Evolutionary conservation across 1,140 invertebrate species (phyloP).

Genomic region (Drosophila asahinai): DNA sequence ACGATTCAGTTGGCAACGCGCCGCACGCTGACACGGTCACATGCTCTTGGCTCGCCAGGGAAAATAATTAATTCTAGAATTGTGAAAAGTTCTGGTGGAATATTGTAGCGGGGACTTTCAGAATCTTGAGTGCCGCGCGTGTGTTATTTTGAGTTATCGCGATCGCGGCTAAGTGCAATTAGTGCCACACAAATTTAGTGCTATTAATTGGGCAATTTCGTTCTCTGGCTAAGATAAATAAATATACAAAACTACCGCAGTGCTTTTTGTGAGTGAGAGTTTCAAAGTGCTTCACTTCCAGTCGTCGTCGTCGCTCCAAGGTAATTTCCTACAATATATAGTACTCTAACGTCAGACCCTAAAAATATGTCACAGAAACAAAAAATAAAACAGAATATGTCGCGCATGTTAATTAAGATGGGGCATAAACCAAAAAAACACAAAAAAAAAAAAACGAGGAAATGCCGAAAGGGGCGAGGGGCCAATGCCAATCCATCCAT

Average conservation of each 20-base stretch:
- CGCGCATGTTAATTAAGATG: constrained; percentile 75
- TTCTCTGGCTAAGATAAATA: constrained; percentile 28
- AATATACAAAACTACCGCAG: constrained; percentile 26
- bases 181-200: constrained; percentile 74
- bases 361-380: constrained; percentile 43
- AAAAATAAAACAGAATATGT: constrained; percentile 27
- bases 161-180: constrained; percentile 76
- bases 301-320: constrained; percentile 20
- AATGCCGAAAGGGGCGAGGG: constrained; percentile 43
- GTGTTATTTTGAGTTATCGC: constrained; percentile 80
- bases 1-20: constrained; percentile 81
- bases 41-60: constrained; percentile 15
- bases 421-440: constrained; percentile 19
- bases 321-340: constrained; percentile 31
- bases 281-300: constrained; percentile 17
- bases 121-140: constrained; percentile 52
- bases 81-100: constrained; percentile 17
- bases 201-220: constrained; percentile 69
- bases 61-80: constrained; percentile 11
- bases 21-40: constrained; percentile 69
- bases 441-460: constrained; percentile 14
- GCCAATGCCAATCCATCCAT: constrained; percentile 72
- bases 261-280: constrained; percentile 29
- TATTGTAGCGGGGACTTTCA: constrained; percentile 21
- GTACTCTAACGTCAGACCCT: constrained; percentile 51